Base-by-base conservation (phyloP, 2,888 invertebrate species). In the Anarsia innoxiella region DNA sequence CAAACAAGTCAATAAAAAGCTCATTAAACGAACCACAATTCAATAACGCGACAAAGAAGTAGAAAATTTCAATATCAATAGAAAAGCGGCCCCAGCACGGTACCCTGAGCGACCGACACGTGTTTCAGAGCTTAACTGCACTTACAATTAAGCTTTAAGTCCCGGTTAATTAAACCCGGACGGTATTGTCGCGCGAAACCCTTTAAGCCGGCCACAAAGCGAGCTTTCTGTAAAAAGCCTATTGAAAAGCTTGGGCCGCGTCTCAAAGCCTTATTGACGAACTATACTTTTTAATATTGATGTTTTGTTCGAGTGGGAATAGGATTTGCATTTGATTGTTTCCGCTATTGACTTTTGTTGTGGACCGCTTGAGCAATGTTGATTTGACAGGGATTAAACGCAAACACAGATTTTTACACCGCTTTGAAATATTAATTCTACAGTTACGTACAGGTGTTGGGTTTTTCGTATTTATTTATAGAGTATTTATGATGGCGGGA, bases 91-190 rank as follows among this genome's bases (percentile, higher is more conserved):
- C 62, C 59, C 57, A 60, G 53, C 51, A 48, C 43, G 46, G 55
- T 52, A 55, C 70, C 68, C 66, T 66, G 71, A 51, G 67, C 60
- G 63, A 69, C 61, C 61, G 72, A 82, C 83, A 80, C 83, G 83
- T 83, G 83, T 82, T 70, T 63, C 59, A 46, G 59, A 62, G 82
- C 77, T 83, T 77, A 80, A 75, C 75, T 71, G 72, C 72, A 74
- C 77, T 79, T 68, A 80, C 77, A 83, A 83, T 80, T 79, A 79
- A 79, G 78, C 77, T 73, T 79, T 73, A 80, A 80, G 71, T 76
- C 65, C 66, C 74, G 79, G 78, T 80, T 83, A 83, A 83, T 83
- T 83, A 80, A 83, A 74, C 80, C 62, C 67, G 60, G 68, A 62
- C 66, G 65, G 71, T 69, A 76, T 80, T 78, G 77, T 78, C 75